These are phyloP conservation scores for Coendou prehensilis DNA, from an alignment of 2,797 vertebrate genomes.

Conservation along the genomic window DNA sequence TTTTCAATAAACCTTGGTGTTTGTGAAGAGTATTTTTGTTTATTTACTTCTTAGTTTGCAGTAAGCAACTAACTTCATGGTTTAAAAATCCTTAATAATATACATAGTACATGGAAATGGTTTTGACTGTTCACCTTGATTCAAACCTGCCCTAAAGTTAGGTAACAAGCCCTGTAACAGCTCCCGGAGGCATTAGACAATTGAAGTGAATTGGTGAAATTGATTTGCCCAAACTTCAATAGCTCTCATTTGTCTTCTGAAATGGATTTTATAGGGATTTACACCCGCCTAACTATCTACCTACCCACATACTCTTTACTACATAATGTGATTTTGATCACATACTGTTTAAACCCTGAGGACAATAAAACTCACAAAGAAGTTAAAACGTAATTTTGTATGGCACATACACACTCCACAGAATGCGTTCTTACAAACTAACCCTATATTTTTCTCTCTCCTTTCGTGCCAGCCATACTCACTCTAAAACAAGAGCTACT, in stretches of 20 bases:
- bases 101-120: neutral
- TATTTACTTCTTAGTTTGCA: constrained; percentile 74
- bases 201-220: constrained; percentile 65
- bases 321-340: constrained; percentile 69
- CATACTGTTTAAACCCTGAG: constrained; percentile 66
- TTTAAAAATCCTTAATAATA: constrained; percentile 69
- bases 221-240: constrained; percentile 75
- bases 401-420: constrained; percentile 9
- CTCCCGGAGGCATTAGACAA: constrained; percentile 55
- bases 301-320: constrained; percentile 68
- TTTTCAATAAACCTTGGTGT: constrained; percentile 76
- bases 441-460: neutral
- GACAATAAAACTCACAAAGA: constrained; percentile 73
- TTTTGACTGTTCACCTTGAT: constrained; percentile 61
- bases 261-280: constrained; percentile 69
- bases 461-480: neutral
- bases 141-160: constrained; percentile 50
- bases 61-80: constrained; percentile 53
- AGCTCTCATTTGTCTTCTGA: constrained; percentile 71
- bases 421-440: constrained; percentile 65
- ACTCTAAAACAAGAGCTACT: constrained; percentile 45
- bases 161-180: constrained; percentile 36
- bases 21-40: constrained; percentile 58
- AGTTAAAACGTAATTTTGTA: constrained; percentile 62
- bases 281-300: constrained; percentile 53